These are phyloP conservation scores for Monopis laevigella DNA, from an alignment of 2,888 invertebrate species.

Conservation along the genomic window DNA sequence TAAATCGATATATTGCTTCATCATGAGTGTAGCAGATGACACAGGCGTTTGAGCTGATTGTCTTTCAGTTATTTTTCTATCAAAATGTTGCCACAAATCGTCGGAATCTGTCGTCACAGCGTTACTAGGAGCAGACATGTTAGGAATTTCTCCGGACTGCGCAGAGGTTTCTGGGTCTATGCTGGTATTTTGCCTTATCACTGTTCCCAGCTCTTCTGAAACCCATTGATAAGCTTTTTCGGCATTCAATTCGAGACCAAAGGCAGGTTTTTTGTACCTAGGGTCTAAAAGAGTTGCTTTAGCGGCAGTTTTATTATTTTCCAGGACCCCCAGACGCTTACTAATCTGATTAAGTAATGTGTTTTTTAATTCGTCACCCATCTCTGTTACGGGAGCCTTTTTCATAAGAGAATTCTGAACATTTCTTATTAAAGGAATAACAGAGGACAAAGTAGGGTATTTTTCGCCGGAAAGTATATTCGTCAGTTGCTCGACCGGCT, in stretches of 20 bases:
- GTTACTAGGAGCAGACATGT: constrained; percentile 3
- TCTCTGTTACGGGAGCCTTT: too few relatives aligned
- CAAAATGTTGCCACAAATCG: constrained; percentile 8
- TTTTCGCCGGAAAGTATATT: too few relatives aligned
- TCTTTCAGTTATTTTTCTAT: constrained; percentile 9
- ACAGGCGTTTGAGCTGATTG: constrained; percentile 3
- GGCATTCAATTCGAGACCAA: constrained; percentile 9
- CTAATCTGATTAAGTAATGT: too few relatives aligned
- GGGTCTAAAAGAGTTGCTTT: constrained; percentile 6
- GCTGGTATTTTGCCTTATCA: constrained; percentile 8
- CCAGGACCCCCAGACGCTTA: constrained; percentile 4
- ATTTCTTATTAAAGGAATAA: too few relatives aligned
- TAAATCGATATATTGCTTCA: too few relatives aligned
- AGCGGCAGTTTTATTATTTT: constrained; percentile 4
- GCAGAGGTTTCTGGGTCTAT: constrained; percentile 4
- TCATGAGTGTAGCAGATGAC: too few relatives aligned
- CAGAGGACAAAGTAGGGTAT: too few relatives aligned
- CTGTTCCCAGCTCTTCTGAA: constrained; percentile 7
- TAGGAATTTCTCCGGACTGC: constrained; percentile 3
- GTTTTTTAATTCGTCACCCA: too few relatives aligned
- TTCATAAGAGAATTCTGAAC: too few relatives aligned
- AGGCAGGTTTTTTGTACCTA: constrained; percentile 8
- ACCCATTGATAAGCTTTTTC: constrained; percentile 6
- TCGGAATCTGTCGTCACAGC: constrained; percentile 7
- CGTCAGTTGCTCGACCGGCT: too few relatives aligned